Base-by-base conservation (phyloP, 2,888 invertebrate species). In the Ganaspis brasiliensis region DNA sequence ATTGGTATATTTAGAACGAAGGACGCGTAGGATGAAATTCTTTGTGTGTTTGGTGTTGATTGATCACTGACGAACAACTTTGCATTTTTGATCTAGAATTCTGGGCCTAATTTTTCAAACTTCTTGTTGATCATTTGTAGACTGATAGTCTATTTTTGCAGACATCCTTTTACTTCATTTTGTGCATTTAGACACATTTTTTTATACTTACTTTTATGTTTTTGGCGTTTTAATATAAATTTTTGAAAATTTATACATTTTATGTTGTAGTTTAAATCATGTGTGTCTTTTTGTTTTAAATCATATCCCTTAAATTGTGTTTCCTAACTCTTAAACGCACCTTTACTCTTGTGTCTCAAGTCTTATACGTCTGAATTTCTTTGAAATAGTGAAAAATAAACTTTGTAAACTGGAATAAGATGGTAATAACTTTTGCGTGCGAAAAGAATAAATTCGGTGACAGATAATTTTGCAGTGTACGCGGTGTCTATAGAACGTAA, bases 401-500 rank as follows among this genome's bases (percentile, higher is more conserved):
- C 49, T 49, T 49, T 49, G 49, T 49, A 49, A 49, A 52, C 2
- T 49, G 49, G 16, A 49, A n/a, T 49, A n/a, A 3, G 16, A 8
- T 31, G 31, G 31, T 40, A 40, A 12, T 0, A 16, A 49, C 16
- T 52, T 52, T n/a, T n/a, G n/a, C 52, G 2, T 52, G 19, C 16
- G 19, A 8, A 19, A 19, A 19, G 61, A 63, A 37, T 63, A 21
- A 37, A 40, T 63, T 40, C 16, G 21, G 8, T 19, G 12, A 63
- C 21, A 21, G 14, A 10, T 16, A 61, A 37, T 61, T 61, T 37
- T 61, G 10, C 19, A 16, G 37, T 12, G 12, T 19, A 19, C 19
- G 9, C 9, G 31, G 61, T 19, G 61, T 37, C 35, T 37, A 61
- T 37, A 16, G 61, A 35, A 61, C 61, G 61, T 61, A 61, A 61